Evolutionary conservation across 53 echinoderm and acorn worm genomes (phyloP), one percentile per base, ranked within the genome.

Genomic region (Glandiceps talaboti): DNA sequence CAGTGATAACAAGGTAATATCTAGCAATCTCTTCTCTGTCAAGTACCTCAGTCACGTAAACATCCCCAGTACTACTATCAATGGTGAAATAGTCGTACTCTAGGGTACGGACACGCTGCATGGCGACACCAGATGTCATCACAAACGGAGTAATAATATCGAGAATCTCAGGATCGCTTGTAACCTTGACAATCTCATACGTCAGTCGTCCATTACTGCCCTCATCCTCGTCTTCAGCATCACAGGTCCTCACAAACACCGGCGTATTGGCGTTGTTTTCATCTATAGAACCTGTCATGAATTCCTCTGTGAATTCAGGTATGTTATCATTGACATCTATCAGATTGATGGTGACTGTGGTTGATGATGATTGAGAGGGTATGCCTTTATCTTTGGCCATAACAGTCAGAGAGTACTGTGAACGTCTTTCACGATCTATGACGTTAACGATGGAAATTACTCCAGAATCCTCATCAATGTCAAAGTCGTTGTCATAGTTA

Each of bases 21-120:
- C 77, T 80, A 14, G 31, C 76, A 27, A 29, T 74, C 28, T 33
- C 82, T 75, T 94, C 94, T 28, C 88, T 88, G 81, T 94, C 90
- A 76, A 94, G 76, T 25, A 73, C 77, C 30, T 82, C 79, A 14
- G 84, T 82, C 25, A 92, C 92, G 6, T 80, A 80, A 32, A 94
- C 86, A 28, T 74, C 80, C 74, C 94, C 94, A 73, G 88, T 90
- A 32, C 79, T 85, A 1, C 88, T 81, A 20, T 84, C 90, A 74
- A 94, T 94, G 30, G 88, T 90, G 85, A 94, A 94, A 33, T 92
- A 86, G 6, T 84, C 92, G 74, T 81, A n/a, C n/a, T n/a, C n/a
- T n/a, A n/a, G n/a, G n/a, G n/a, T n/a, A n/a, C n/a, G n/a, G n/a
- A n/a, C n/a, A n/a, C n/a, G n/a, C n/a, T n/a, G n/a, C n/a, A n/a